Evolutionary conservation across 2,113 vertebrate genomes (phyloP).

Genomic region (Cebidichthys violaceus): DNA sequence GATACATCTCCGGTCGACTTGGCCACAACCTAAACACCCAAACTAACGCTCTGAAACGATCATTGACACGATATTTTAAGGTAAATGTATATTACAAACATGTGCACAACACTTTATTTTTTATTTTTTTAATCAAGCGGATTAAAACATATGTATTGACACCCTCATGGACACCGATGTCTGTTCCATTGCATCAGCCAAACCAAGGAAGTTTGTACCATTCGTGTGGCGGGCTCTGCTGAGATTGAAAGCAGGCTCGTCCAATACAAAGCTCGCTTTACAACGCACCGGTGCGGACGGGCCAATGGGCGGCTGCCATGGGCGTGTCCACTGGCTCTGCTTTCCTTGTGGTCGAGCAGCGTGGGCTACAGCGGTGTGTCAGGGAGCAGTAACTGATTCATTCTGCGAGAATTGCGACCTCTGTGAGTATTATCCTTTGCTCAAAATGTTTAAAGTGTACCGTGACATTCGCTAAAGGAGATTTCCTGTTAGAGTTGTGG

Average conservation of each 20-base stretch:
- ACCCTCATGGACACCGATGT: neutral
- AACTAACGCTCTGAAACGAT: neutral
- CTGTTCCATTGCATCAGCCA: slow-evolving; percentile 85
- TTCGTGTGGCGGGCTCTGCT: slow-evolving; percentile 35
- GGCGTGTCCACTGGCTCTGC: slow-evolving; percentile 11
- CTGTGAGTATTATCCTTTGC: slow-evolving; percentile 67
- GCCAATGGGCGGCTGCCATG: slow-evolving; percentile 64
- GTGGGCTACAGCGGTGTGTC: slow-evolving; percentile 56
- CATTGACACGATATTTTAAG: too few species aligned
- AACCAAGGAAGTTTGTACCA: neutral
- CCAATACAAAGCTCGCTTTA: slow-evolving; percentile 60
- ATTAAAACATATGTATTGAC: neutral
- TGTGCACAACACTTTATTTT: neutral
- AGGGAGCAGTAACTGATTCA: slow-evolving; percentile 42
- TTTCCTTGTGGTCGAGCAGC: slow-evolving; percentile 61
- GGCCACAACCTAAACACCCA: neutral
- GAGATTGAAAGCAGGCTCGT: slow-evolving; percentile 58
- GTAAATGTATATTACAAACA: neutral
- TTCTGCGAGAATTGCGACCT: slow-evolving; percentile 45
- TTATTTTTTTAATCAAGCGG: neutral
- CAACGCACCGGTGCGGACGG: fast-evolving
- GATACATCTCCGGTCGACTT: neutral
- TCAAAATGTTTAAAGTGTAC: too few species aligned
- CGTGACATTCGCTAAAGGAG: neutral
- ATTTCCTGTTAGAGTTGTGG: neutral